Evolutionary conservation across 2,797 vertebrate species (phyloP), one percentile per base, ranked within the genome.

Genomic region (Erpetoichthys calabaricus): DNA sequence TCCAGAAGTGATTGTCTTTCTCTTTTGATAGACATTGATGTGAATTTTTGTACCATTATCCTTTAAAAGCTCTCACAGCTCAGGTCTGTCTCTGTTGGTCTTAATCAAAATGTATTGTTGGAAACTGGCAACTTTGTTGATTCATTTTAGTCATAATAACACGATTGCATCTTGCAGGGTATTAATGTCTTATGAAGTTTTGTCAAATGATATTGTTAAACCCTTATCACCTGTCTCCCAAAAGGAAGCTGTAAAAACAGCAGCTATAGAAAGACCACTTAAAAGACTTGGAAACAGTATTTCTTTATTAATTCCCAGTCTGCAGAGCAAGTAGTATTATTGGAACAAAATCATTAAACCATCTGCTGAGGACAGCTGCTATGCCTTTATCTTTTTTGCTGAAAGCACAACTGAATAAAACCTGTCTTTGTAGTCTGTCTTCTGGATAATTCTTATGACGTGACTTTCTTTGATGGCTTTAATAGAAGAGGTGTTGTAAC

Each of bases 361-460:
- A 80, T 83, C 79, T 79, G 63, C 71, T 69, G 77, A 76, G 75
- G 75, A 75, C 76, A 75, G 73, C 77, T 75, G 77, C 67, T 68
- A 75, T 60, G 72, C 70, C 71, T 80, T 79, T 74, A 74, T 71
- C 65, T 70, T 74, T 25, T 75, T 75, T 79, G 73, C 74, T 79
- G 71, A 72, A 68, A 82, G 73, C 42, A 60, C 56, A 57, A 57
- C 53, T 65, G 50, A 69, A 81, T 80, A 82, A 73, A 83, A 76
- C 53, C 9, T 54, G 53, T 43, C 53, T 54, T 54, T 77, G 73
- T 74, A 77, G 78, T 79, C 80, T 79, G 74, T 82, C 79, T 82
- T 65, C 77, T 71, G 64, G 61, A 69, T 86, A 80, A 83, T 80
- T 79, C 69, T 70, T 70, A 72, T 75, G 83, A 83, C 77, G 77